Evolutionary conservation across 2,113 vertebrate genomes (phyloP), one percentile per base, ranked within the genome.

Genomic region (Oncorhynchus tshawytscha): DNA sequence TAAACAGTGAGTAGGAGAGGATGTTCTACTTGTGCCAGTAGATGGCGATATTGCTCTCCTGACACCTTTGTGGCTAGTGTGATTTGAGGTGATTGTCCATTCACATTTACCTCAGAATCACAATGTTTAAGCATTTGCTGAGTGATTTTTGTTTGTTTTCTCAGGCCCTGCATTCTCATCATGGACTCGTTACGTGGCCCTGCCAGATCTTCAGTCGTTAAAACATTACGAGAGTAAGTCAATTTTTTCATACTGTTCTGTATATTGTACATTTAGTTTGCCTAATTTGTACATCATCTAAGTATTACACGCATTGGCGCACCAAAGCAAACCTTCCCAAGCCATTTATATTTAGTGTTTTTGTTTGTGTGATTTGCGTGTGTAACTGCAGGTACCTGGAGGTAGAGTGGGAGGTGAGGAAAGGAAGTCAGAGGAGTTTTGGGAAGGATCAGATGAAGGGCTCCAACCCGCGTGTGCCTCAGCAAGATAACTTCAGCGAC

Each of bases 401-500:
- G 82, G 96, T 99, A 79, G 98, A 99, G 90, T 99, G 98, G 98
- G 96, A 98, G 91, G 96, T 97, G 79, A 95, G 93, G 78, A 96
- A 97, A 89, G 95, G 95, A 70, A 94, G 84, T 71, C 93, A 90
- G 92, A 91, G 96, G 87, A 96, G 94, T 81, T 99, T 99, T 85
- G 97, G 95, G 84, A 99, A 98, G 93, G 96, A 98, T 0, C 90
- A 96, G 78, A 97, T 99, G 95, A 98, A 95, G 92, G 97, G 97
- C 75, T 99, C 97, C 69, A 99, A 96, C 82, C 97, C 97, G 3
- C 96, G 97, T 76, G 98, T 99, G 83, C 98, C 98, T 27, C 97
- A 99, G 83, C 98, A 99, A 85, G 98, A 99, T 73, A 99, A 99
- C 92, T 99, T 96, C 90, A 99, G 98, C 73, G 98, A 99, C 86